A percentile compares a stretch with the other conserved stretches of the same genome.
phyloP scores from a whole-genome alignment of 2,888 invertebrate genomes.

The Urechis unicinctus region DNA sequence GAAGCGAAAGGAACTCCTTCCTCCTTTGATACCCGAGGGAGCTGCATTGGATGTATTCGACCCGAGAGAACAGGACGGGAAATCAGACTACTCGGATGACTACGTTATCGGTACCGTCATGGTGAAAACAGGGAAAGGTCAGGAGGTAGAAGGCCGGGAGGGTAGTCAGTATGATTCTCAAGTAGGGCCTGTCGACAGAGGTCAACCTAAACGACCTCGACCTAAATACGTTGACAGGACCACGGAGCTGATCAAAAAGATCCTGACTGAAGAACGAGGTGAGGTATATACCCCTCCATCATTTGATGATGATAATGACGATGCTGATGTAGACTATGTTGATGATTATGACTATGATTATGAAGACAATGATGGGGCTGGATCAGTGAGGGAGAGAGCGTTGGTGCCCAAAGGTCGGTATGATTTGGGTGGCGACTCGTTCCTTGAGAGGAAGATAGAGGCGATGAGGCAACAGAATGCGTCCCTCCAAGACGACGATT shows the following conservation, averaged over 20 bases:
- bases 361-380: neutral
- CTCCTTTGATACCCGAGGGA: too few relatives aligned
- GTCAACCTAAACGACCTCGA: too few relatives aligned
- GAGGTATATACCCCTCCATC: neutral
- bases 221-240: neutral
- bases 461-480: neutral
- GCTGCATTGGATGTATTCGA: too few relatives aligned
- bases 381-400: neutral
- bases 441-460: neutral
- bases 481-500: neutral
- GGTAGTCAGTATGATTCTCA: too few relatives aligned
- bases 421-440: neutral
- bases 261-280: slow-evolving; percentile 6
- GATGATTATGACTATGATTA: too few relatives aligned
- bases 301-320: neutral
- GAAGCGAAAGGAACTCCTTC: too few relatives aligned
- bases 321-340: neutral
- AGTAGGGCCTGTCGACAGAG: too few relatives aligned
- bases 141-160: too few relatives aligned
- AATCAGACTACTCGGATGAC: too few relatives aligned
- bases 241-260: slow-evolving; percentile 8
- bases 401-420: neutral
- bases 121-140: too few relatives aligned
- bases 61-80: too few relatives aligned
- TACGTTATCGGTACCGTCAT: too few relatives aligned